Evolutionary conservation across 1,140 invertebrate species (phyloP), one percentile per base, ranked within the genome.

Genomic region (Cherax quadricarinatus): DNA sequence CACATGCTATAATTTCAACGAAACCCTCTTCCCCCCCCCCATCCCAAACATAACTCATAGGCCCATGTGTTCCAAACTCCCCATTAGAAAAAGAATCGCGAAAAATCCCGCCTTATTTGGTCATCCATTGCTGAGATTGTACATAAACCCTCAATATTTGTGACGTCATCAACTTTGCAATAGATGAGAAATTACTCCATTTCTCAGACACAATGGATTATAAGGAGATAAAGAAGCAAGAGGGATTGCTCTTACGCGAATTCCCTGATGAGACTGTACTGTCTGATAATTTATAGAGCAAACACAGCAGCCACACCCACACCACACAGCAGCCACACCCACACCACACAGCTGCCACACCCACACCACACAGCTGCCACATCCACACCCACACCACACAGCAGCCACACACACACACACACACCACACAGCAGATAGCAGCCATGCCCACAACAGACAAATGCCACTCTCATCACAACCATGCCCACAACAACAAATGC

Each of bases 101-200:
- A 30, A 30, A 75, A 75, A 24, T 30, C n/a, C 70, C 6, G 24
- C n/a, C n/a, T 75, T 75, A 75, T 75, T 30, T n/a, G n/a, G 70
- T 75, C 70, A 75, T 75, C 70, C 70, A 75, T 75, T 75, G 30
- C 70, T 75, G 21, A n/a, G n/a, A 9, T 30, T 75, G 24, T 75
- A 75, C 24, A 75, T 75, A 75, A 30, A 75, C 41, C 21, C 70
- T 75, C 24, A 75, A n/a, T 75, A 75, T 75, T 75, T 75, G 70
- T 9, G 70, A 75, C 70, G 70, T 75, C n/a, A 75, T 75, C 70
- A 75, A 75, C 70, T 75, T 24, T 75, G 4, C 70, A 24, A 75
- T 24, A 75, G 70, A 75, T 30, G 70, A 75, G 30, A 75, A 75
- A 75, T 30, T 66, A 66, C 62, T 75, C n/a, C 9, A 75, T 75